Base-by-base conservation (phyloP, 30 jellyfish, hydroid and myxozoan species). In the Aurelia sp. region DNA sequence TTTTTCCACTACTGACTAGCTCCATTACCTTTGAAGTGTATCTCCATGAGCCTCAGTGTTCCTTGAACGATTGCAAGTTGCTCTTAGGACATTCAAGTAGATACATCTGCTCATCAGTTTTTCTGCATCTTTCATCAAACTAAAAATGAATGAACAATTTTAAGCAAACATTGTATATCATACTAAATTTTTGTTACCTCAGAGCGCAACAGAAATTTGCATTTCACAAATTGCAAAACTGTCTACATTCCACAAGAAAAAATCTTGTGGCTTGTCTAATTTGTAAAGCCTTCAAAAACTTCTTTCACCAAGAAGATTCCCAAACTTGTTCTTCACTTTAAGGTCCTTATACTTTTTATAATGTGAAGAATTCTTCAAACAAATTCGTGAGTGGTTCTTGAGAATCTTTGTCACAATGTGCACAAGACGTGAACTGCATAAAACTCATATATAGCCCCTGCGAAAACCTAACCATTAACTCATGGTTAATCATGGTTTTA, bases 101-200 rank as follows among this genome's bases (percentile, higher is more conserved):
- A 94, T 96, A 71, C 99, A 94, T 23, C 99, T 86, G 71, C 96
- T 94, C 97, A 94, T 83, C 53, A 94, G 87, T 72, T 94, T 94
- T 51, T 94, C 99, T n/a, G 99, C 97, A 94, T 89, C 99, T 66
- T 94, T 94, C 99, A 94, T 94, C 91, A 94, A 51, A 44, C 99
- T 94, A 41, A n/a, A 37, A 69, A 11, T 19, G 20, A 66, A 66
- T 30, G 58, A 62, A 53, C 47, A 0, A 1, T 44, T 13, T 52
- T 86, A 4, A 8, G 4, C 22, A n/a, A 65, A 11, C 58, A 21
- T 21, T 0, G 18, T 7, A 65, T 21, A 47, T 13, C 41, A 21
- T 37, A 52, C 53, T 11, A 61, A 35, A 27, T 27, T 27, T 27
- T 67, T 67, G 18, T 11, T 13, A 61, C 31, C 31, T 61, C 15